Percentiles rank a stretch among this genome's conserved stretches.
phyloP scores from a whole-genome alignment of 2,113 vertebrate genomes.

The Hippocampus mohnikei region DNA sequence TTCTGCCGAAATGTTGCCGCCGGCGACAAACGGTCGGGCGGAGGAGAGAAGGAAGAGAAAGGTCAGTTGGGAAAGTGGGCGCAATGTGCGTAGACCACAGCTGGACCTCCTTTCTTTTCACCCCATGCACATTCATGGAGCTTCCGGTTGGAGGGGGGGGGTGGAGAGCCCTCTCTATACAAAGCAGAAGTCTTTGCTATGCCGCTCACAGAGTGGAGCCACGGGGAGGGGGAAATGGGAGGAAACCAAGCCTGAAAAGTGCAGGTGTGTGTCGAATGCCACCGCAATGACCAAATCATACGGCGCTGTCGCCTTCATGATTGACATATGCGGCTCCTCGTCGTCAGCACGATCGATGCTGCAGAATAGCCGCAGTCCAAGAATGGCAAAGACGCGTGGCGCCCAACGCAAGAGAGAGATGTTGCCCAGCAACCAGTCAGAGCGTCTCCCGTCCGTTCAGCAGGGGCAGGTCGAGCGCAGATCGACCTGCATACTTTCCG shows the following conservation, averaged over 20 bases:
- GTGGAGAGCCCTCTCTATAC: slow-evolving; percentile 15
- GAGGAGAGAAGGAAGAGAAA: slow-evolving; percentile 14
- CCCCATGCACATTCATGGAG: slow-evolving; percentile 62
- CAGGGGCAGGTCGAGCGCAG: neutral
- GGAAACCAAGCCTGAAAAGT: slow-evolving; percentile 51
- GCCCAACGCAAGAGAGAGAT: slow-evolving; percentile 17
- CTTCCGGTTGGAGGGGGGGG: slow-evolving; percentile 59
- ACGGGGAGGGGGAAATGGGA: slow-evolving; percentile 42
- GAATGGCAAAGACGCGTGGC: neutral
- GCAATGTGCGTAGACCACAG: slow-evolving; percentile 34
- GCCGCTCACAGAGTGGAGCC: slow-evolving; percentile 38
- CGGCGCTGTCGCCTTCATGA: neutral
- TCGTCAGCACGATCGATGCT: neutral
- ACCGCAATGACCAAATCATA: slow-evolving; percentile 16
- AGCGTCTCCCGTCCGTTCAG: slow-evolving; percentile 17
- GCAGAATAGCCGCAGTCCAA: neutral
- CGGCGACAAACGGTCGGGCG: slow-evolving; percentile 30
- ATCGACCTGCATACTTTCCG: slow-evolving; percentile 5
- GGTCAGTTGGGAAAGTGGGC: neutral
- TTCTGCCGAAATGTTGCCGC: slow-evolving; percentile 43
- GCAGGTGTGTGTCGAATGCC: slow-evolving; percentile 51
- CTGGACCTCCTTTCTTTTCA: slow-evolving; percentile 53
- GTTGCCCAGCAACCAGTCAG: slow-evolving; percentile 53
- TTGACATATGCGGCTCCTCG: neutral
- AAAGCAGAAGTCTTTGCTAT: slow-evolving; percentile 58